These are phyloP conservation scores for Bubo blakistoni DNA, from an alignment of 2,113 vertebrate species.

Conservation along the genomic window DNA sequence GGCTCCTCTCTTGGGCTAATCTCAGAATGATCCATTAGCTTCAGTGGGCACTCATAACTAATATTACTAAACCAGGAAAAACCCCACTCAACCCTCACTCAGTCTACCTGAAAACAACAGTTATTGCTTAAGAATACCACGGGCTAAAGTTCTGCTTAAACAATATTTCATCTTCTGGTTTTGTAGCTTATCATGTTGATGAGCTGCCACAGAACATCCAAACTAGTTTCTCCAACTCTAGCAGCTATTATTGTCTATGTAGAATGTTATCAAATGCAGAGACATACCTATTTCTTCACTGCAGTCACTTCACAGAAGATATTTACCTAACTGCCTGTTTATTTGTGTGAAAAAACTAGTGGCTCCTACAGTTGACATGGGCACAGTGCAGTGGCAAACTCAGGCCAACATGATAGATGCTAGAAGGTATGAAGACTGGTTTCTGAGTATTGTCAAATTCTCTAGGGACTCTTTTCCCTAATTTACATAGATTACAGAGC, in stretches of 20 bases:
- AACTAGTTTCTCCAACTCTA: not conserved
- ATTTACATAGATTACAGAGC: not conserved
- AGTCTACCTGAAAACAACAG: not conserved
- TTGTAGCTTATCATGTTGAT: not conserved
- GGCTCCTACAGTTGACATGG: not conserved
- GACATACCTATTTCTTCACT: not conserved
- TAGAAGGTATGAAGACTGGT: not conserved
- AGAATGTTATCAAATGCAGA: not conserved
- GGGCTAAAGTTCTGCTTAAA: not conserved
- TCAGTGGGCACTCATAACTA: not conserved
- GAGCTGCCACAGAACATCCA: not conserved
- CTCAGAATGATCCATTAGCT: not conserved
- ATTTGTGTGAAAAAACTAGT: not conserved
- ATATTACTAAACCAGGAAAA: not conserved
- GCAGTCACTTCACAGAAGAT: not conserved
- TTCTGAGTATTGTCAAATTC: not conserved
- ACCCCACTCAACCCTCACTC: not conserved
- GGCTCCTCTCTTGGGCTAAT: not conserved
- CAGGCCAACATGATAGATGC: not conserved
- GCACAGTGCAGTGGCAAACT: not conserved
- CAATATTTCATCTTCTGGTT: not conserved
- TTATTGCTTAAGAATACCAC: not conserved
- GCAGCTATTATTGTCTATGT: not conserved
- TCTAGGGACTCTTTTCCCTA: not conserved
- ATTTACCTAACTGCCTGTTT: not conserved